Conservation (phyloP, 2,888 invertebrate species). For the Pollenia labialis region DNA sequence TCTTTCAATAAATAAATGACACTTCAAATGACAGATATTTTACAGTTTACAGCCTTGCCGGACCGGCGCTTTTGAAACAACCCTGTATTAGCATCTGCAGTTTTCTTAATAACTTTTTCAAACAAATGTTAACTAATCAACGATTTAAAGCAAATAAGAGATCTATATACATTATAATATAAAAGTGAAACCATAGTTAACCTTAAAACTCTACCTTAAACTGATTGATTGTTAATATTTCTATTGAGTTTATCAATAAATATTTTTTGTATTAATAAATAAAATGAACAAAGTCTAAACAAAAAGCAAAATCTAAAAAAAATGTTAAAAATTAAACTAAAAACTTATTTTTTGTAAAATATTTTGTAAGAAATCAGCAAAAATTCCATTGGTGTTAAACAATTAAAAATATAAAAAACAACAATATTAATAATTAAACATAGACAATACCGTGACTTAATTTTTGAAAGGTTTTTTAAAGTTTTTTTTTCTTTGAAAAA, state of each 20-base stretch:
- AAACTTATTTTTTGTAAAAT: conserved; percentile 31
- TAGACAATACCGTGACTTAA: conserved; percentile 64
- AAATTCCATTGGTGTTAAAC: conserved; percentile 23
- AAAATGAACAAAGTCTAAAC: conserved; percentile 5
- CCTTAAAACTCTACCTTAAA: not conserved
- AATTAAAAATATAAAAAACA: conserved; percentile 35
- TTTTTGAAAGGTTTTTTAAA: conserved; percentile 52
- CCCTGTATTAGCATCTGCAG: too few species aligned
- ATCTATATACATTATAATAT: too few species aligned
- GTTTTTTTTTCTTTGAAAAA: conserved; percentile 37
- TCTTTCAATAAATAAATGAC: too few species aligned
- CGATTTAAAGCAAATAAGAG: too few species aligned
- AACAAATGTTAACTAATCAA: too few species aligned
- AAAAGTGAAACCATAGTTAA: not conserved
- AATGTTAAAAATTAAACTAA: not conserved
- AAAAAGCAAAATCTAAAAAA: conserved; percentile 19
- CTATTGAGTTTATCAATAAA: not conserved
- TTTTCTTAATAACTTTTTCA: too few species aligned
- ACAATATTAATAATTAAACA: conserved; percentile 37
- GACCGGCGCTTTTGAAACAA: too few species aligned
- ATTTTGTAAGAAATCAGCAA: conserved; percentile 12
- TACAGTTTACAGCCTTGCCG: too few species aligned
- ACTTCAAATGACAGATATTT: too few species aligned
- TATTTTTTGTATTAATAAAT: conserved; percentile 31
- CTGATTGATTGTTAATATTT: not conserved